A percentile compares a stretch with the other conserved stretches of the same genome.
These are phyloP conservation scores for Nemapogon koenigi DNA, from an alignment of 2,888 invertebrate species.

Conservation along the genomic window DNA sequence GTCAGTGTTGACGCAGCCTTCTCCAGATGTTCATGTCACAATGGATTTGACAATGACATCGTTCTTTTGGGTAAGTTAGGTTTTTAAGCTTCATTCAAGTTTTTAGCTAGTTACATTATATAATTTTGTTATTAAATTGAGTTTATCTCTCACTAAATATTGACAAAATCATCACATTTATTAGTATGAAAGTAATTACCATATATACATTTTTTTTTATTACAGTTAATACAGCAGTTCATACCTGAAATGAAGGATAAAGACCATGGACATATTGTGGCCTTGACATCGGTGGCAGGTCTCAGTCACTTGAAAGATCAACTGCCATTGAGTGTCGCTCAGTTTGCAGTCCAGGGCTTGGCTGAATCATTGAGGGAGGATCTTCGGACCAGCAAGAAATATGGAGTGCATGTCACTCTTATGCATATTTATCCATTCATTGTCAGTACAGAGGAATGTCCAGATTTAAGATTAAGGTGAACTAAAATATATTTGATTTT, in stretches of 20 bases:
- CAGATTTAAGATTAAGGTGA: constrained; percentile 64
- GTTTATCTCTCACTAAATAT: too few relatives aligned
- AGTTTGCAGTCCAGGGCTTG: constrained; percentile 71
- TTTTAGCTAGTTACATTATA: background rate
- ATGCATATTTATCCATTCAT: constrained; percentile 70
- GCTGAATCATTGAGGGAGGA: constrained; percentile 69
- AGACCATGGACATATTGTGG: constrained; percentile 67
- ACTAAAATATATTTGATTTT: constrained; percentile 15
- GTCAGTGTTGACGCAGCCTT: constrained; percentile 51
- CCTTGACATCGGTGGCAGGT: constrained; percentile 69
- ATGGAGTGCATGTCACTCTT: constrained; percentile 65
- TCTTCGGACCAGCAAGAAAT: constrained; percentile 58
- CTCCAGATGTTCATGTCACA: constrained; percentile 58
- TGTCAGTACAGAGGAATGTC: constrained; percentile 53
- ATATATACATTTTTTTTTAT: constrained; percentile 14
- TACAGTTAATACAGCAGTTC: constrained; percentile 65
- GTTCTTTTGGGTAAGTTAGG: constrained; percentile 65
- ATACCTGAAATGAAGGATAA: constrained; percentile 66
- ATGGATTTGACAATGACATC: constrained; percentile 67
- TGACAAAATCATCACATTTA: too few relatives aligned
- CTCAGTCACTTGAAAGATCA: constrained; percentile 64
- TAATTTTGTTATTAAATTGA: background rate
- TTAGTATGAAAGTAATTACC: too few relatives aligned
- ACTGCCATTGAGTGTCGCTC: constrained; percentile 68
- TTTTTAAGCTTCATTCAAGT: constrained; percentile 1